Percentiles rank a stretch among this genome's conserved stretches.
phyloP scores from a whole-genome alignment of 1,140 invertebrate genomes.

The Leptinotarsa undecemlineata region DNA sequence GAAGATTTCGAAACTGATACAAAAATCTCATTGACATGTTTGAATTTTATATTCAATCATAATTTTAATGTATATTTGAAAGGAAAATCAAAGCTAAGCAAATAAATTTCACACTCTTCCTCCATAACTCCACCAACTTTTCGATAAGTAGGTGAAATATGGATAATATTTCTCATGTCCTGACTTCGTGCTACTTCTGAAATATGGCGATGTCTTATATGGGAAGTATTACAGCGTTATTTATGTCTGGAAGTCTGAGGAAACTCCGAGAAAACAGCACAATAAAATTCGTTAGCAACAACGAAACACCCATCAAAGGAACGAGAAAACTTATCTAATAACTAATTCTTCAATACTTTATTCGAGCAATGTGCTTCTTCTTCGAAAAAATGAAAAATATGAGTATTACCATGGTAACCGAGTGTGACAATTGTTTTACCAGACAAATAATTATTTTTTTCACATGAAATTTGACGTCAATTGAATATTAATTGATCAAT shows the following conservation, averaged over 20 bases:
- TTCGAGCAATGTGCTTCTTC: constrained; percentile 14
- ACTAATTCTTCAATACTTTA: constrained; percentile 40
- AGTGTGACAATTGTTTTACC: too few relatives aligned
- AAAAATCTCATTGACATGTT: too few relatives aligned
- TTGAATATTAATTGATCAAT: too few relatives aligned
- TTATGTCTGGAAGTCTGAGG: constrained; percentile 31
- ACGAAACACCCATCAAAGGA: constrained; percentile 38
- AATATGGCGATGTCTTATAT: constrained; percentile 25
- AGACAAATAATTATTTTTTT: too few relatives aligned
- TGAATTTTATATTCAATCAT: too few relatives aligned
- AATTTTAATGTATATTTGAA: too few relatives aligned
- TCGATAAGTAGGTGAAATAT: constrained; percentile 8
- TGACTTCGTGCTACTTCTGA: constrained; percentile 18
- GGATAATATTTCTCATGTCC: constrained; percentile 13
- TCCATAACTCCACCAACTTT: neutral
- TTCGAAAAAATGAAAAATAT: too few relatives aligned
- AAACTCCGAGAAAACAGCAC: constrained; percentile 35
- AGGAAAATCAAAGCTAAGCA: too few relatives aligned
- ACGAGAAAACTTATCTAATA: constrained; percentile 42
- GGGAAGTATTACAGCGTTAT: constrained; percentile 30
- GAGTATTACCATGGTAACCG: too few relatives aligned
- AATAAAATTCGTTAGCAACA: constrained; percentile 40
- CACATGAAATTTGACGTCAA: too few relatives aligned
- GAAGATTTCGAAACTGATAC: too few relatives aligned
- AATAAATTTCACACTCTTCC: too few relatives aligned